These are phyloP conservation scores for Spisula subtruncata DNA, from an alignment of 2,888 invertebrate species.

Conservation along the genomic window DNA sequence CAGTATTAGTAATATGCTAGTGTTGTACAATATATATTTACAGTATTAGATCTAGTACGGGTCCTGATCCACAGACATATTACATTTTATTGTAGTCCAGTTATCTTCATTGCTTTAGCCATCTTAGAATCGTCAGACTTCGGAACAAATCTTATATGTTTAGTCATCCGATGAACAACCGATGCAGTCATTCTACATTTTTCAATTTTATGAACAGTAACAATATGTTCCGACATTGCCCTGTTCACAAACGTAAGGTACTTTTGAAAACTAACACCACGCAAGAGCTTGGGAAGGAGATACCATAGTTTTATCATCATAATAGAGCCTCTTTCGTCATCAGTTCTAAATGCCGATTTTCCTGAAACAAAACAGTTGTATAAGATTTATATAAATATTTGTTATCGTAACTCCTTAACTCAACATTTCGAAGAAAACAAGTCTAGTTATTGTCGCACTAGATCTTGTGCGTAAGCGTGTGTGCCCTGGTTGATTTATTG, in stretches of 20 bases:
- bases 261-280: background rate
- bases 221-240: background rate
- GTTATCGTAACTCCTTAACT: no score
- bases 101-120: background rate
- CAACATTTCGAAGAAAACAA: no score
- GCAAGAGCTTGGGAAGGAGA: background rate
- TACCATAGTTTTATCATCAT: background rate
- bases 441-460: no score
- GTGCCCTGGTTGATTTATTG: no score
- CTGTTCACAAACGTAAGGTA: background rate
- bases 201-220: background rate
- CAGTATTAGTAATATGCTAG: no score
- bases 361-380: background rate
- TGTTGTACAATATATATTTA: no score
- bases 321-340: background rate
- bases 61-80: no score
- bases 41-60: no score
- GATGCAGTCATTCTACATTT: background rate
- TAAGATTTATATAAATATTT: background rate
- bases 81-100: no score
- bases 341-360: background rate
- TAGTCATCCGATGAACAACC: background rate
- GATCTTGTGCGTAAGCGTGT: no score
- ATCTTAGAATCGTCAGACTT: background rate
- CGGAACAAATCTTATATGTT: background rate